Conservation (phyloP, 1,140 invertebrate genomes). For the Sitodiplosis mosellana region DNA sequence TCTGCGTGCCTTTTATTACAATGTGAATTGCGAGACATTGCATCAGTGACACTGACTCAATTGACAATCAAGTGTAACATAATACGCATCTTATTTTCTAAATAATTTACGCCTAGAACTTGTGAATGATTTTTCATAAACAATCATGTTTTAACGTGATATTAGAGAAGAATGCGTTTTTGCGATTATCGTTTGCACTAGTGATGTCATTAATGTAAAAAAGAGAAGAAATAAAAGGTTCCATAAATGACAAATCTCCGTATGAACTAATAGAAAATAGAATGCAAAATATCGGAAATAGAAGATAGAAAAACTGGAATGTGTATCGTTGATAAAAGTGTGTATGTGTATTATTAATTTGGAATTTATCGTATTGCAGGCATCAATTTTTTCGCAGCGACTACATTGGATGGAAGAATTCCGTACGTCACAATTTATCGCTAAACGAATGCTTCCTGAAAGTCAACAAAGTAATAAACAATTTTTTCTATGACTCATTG, state of each 20-base stretch:
- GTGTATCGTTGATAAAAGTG: neutral
- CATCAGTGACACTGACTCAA: too few species aligned
- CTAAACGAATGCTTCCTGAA: conserved; percentile 97
- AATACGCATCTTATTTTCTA: too few species aligned
- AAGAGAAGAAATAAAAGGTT: neutral
- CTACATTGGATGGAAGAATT: conserved; percentile 99
- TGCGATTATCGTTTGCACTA: too few species aligned
- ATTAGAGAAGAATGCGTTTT: too few species aligned
- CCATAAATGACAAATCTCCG: neutral
- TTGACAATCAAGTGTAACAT: too few species aligned
- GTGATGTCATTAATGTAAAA: too few species aligned
- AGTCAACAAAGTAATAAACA: conserved; percentile 66
- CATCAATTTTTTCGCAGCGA: conserved; percentile 87
- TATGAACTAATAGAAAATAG: neutral
- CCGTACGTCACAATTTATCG: conserved; percentile 88
- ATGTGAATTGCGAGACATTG: too few species aligned
- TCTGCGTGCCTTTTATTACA: too few species aligned
- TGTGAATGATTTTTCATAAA: too few species aligned
- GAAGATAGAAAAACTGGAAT: neutral
- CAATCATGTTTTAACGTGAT: too few species aligned
- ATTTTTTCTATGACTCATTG: too few species aligned
- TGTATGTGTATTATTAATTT: neutral
- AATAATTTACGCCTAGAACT: too few species aligned
- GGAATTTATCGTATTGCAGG: conserved; percentile 14
- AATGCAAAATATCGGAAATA: neutral